These are phyloP conservation scores for Lepidocolaptes lacrymiger DNA, from an alignment of 2,797 vertebrate species.

Conservation along the genomic window DNA sequence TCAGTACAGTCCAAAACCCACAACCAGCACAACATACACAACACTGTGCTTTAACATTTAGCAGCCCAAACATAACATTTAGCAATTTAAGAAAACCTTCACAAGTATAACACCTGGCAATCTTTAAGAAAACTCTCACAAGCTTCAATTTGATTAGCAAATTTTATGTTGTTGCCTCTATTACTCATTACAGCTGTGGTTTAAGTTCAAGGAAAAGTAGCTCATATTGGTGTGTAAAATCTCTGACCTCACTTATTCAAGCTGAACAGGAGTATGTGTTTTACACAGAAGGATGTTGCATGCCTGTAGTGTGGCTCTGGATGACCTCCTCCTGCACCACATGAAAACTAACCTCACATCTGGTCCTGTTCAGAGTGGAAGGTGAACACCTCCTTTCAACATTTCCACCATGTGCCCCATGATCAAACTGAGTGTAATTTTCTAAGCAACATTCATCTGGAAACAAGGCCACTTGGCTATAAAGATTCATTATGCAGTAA, in stretches of 20 bases:
- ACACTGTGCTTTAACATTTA: no score
- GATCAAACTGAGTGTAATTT: background rate
- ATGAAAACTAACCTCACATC: background rate
- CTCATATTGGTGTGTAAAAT: background rate
- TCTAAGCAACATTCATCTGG: background rate
- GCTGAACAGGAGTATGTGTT: background rate
- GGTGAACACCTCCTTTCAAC: background rate
- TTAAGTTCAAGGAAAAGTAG: background rate
- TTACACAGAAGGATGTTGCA: background rate
- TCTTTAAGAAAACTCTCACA: no score
- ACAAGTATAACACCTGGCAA: no score
- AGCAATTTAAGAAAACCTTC: no score
- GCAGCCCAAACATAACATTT: no score
- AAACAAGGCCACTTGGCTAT: background rate
- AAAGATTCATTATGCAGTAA: background rate
- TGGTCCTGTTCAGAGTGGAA: background rate
- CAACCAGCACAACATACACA: no score
- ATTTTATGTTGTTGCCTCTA: no score
- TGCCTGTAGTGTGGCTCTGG: fast-evolving
- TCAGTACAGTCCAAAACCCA: no score
- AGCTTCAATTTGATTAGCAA: no score
- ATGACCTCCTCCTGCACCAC: background rate
- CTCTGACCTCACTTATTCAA: background rate
- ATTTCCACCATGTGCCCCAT: background rate
- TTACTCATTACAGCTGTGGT: background rate